Evolutionary conservation across 2,113 vertebrate genomes (phyloP).

Genomic region (Columba janthina): DNA sequence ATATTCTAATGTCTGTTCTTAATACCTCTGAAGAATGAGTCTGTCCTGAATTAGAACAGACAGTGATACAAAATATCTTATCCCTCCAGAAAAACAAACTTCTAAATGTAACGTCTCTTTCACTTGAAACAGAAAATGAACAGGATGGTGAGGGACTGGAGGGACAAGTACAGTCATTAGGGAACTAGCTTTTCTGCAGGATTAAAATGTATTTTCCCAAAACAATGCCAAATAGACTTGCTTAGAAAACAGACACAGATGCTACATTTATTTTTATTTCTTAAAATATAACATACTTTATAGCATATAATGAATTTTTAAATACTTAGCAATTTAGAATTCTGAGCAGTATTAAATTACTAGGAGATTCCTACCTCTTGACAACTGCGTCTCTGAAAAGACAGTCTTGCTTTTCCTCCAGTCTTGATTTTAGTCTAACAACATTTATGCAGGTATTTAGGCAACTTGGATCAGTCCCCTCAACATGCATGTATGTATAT

Average conservation of each 20-base stretch:
- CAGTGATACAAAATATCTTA: not conserved
- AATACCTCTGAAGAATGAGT: not conserved
- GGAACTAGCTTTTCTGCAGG: not conserved
- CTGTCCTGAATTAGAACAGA: not conserved
- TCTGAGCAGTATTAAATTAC: not conserved
- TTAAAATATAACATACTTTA: not conserved
- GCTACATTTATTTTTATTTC: not conserved
- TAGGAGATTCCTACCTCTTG: not conserved
- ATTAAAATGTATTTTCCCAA: not conserved
- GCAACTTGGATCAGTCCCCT: fast-evolving
- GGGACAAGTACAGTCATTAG: not conserved
- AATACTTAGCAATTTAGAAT: not conserved
- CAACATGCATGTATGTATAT: fast-evolving
- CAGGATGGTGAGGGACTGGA: not conserved
- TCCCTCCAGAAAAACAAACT: not conserved
- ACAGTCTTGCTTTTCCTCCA: not conserved
- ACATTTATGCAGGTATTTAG: not conserved
- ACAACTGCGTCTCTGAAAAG: not conserved
- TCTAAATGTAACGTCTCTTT: not conserved
- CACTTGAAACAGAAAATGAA: not conserved
- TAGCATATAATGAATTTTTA: not conserved
- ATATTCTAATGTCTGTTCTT: not conserved
- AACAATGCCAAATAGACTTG: not conserved
- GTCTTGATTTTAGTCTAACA: not conserved
- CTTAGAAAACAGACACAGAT: not conserved